phyloP scores from a whole-genome alignment of 2,888 invertebrate species.

The Syrista parreyssii region DNA sequence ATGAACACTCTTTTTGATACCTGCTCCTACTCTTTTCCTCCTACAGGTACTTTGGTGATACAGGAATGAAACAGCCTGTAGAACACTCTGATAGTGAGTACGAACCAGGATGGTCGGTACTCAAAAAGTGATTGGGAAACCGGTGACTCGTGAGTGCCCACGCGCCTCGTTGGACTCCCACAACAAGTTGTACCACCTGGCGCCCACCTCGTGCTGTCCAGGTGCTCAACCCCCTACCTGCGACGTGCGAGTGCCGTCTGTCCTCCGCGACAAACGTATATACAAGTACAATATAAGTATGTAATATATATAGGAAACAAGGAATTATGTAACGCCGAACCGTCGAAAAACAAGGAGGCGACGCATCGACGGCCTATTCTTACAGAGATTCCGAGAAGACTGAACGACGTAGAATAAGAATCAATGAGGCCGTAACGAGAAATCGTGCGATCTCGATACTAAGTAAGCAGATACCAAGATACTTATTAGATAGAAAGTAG shows the following conservation, averaged over 20 bases:
- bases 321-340: not conserved
- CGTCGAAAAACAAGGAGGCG: not conserved
- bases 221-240: conserved; percentile 52
- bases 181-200: conserved; percentile 55
- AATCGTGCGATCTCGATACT: not conserved
- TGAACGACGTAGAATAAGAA: not conserved
- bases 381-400: not conserved
- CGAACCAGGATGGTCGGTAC: not conserved
- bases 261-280: not conserved
- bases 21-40: not conserved
- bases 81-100: not conserved
- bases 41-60: not conserved
- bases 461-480: not conserved
- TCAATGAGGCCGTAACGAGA: not conserved
- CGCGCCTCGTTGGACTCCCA: conserved; percentile 38
- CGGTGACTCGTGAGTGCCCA: conserved; percentile 16
- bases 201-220: conserved; percentile 55
- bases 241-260: not conserved
- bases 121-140: not conserved
- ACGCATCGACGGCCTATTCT: not conserved
- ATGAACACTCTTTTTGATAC: not conserved
- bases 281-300: not conserved
- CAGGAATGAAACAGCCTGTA: not conserved
- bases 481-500: not conserved
- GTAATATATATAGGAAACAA: not conserved